Evolutionary conservation across 2,888 invertebrate genomes (phyloP).

Genomic region (Drosophila trichaetosa): DNA sequence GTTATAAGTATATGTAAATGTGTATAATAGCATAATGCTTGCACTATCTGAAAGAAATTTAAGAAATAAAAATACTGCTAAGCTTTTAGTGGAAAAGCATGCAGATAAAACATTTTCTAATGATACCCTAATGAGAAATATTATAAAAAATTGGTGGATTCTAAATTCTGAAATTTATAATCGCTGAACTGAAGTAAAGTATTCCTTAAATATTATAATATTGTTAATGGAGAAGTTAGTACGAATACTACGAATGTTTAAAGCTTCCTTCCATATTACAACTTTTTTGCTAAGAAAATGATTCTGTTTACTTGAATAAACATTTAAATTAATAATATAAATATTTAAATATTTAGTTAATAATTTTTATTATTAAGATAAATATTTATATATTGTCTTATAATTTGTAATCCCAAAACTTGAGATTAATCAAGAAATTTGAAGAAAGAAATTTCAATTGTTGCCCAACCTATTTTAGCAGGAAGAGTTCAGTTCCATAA

Average conservation of each 20-base stretch:
- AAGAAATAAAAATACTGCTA: background rate
- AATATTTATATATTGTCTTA: background rate
- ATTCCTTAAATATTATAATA: background rate
- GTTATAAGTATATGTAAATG: background rate
- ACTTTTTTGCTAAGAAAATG: background rate
- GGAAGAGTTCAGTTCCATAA: background rate
- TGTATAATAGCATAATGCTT: background rate
- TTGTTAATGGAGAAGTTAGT: background rate
- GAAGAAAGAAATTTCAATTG: background rate
- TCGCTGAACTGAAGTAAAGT: background rate
- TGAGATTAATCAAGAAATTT: background rate
- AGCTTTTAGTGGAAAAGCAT: background rate
- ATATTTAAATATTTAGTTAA: too few relatives aligned
- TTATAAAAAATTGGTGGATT: background rate
- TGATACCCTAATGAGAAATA: background rate
- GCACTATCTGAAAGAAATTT: background rate
- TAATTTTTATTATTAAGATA: too few relatives aligned
- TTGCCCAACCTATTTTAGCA: background rate
- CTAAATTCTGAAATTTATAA: background rate
- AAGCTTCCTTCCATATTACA: background rate
- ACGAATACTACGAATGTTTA: too few relatives aligned
- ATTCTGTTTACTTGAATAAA: background rate
- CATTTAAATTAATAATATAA: rapidly evolving
- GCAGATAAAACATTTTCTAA: rapidly evolving
- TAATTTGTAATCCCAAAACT: background rate